Base-by-base conservation (phyloP, 2,888 invertebrate genomes). In the Agapetus fuscipes region DNA sequence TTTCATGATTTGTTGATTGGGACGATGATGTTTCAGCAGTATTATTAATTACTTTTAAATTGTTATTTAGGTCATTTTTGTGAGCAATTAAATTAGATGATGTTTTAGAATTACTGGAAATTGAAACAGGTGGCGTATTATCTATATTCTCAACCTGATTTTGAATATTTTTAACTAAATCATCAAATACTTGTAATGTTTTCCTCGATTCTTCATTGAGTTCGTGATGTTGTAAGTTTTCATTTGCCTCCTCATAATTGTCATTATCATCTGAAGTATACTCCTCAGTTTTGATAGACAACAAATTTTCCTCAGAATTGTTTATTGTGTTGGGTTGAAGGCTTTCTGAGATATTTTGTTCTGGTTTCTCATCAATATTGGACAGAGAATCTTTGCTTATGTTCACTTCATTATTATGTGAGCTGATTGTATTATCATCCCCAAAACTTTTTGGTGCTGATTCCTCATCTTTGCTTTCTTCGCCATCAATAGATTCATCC, bases 401-500 rank as follows among this genome's bases (percentile, higher is more conserved):
- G n/a, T n/a, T n/a, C n/a, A n/a, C n/a, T n/a, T n/a, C n/a, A n/a
- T 27, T 14, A 20, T 35, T 9, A 15, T 34, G 24, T 26, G 11
- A 11, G 16, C 13, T 17, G n/a, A 14, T 26, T 24, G 13, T 26
- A 16, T 32, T 35, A 29, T 29, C 26, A 35, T 26, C 11, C 11
- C 26, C 35, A 10, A 17, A 13, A n/a, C 5, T 12, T 12, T 17
- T 33, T 26, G 14, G n/a, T 35, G n/a, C 68, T 12, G 65, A 59
- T 45, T 62, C 60, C 37, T 59, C 58, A 41, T 60, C 61, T 20
- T 61, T 57, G 36, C 50, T 54, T 31, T 48, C 54, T 10, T 65
- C 67, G 50, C 64, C 66, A 32, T 72, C 73, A 45, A 64, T 64
- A 28, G 65, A 66, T 48, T 72, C 72, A 45, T 72, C 71, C 17